Evolutionary conservation across 2,113 vertebrate genomes (phyloP), one percentile per base, ranked within the genome.

Genomic region (Podarcis cretensis): DNA sequence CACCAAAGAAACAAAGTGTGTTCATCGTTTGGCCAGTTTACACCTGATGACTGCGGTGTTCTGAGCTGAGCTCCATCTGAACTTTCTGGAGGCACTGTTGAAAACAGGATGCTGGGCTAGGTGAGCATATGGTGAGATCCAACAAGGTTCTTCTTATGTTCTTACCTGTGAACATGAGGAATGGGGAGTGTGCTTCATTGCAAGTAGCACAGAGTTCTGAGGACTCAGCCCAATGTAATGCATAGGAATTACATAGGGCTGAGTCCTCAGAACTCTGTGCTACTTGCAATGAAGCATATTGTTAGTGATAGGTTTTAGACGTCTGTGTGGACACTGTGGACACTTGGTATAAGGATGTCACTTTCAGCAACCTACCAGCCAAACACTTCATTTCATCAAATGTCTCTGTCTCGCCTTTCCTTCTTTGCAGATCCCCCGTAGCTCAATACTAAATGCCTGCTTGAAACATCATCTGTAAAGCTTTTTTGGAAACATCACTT

Each of bases 401-500:
- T 59, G 18, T 86, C 54, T 90, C 35, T 89, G 16, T 6, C 76
- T 89, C 87, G 68, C 74, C 89, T 85, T 92, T 94, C 71, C 65
- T 85, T 75, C 65, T 90, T 30, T 78, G 89, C 59, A 12, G 85
- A 65, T 77, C 87, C 92, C 54, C 84, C 83, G 81, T 74, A 91
- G 85, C 65, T 82, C 76, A 90, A 86, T 54, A 80, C 76, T 95
- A 95, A 95, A 89, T 95, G 57, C 86, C 77, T 90, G 43, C 37
- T 74, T 57, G 6, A 94, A 93, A 82, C 85, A 85, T 81, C 83
- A 86, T 95, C 93, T 65, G 82, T 92, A 95, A 96, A 95, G 93
- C 92, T 92, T 96, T 96, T 95, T 95, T 94, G 91, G 91, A 94
- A 95, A 85, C 95, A 92, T 93, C 94, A 90, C 23, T 96, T 90